Conservation (phyloP, 2,113 vertebrate species). For the Phyllostomus discolor region DNA sequence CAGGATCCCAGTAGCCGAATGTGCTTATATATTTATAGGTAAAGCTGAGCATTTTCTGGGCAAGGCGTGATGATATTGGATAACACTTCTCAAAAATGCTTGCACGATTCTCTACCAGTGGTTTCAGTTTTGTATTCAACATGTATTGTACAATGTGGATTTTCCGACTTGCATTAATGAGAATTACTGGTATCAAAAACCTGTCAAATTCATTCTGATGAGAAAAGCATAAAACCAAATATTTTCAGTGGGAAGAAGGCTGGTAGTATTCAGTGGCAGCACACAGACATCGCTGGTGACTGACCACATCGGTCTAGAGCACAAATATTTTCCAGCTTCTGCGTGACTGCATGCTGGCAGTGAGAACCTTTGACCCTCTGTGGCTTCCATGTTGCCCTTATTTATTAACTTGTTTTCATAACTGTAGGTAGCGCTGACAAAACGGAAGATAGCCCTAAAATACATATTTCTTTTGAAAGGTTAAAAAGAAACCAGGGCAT, state of each 20-base stretch:
- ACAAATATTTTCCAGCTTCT: not conserved
- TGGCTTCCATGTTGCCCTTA: not conserved
- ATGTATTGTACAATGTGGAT: conserved; percentile 78
- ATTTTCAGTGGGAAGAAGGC: not conserved
- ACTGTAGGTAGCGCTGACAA: not conserved
- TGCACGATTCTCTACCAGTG: conserved; percentile 86
- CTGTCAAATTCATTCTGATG: conserved; percentile 87
- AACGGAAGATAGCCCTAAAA: not conserved
- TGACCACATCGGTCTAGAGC: not conserved
- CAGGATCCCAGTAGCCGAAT: conserved; percentile 91
- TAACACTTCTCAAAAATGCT: conserved; percentile 93
- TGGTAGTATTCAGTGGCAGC: not conserved
- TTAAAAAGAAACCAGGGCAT: conserved; percentile 38
- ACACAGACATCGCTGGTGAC: not conserved
- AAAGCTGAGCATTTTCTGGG: conserved; percentile 84
- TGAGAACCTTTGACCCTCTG: not conserved
- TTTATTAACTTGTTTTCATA: not conserved
- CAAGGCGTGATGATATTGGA: conserved; percentile 81
- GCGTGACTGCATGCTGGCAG: not conserved
- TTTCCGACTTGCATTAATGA: conserved; percentile 80
- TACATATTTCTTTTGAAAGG: conserved; percentile 19
- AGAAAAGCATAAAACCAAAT: conserved; percentile 51
- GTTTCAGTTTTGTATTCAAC: conserved; percentile 82
- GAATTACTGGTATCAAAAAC: conserved; percentile 80
- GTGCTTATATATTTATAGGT: conserved; percentile 89